Evolutionary conservation across 1,140 invertebrate genomes (phyloP).

Genomic region (Pogonomyrmex barbatus): DNA sequence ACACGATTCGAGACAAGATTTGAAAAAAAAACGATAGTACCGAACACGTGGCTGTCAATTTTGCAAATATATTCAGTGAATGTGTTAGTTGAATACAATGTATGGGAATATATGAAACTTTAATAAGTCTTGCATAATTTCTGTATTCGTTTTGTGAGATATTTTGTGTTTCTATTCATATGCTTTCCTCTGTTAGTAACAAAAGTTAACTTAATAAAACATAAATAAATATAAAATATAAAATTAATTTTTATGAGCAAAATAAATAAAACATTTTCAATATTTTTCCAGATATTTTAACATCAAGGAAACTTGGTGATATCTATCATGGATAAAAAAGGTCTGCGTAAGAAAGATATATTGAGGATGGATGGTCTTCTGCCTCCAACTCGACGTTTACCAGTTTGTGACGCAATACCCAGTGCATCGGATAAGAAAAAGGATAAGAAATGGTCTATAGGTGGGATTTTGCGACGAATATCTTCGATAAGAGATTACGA

Average conservation of each 20-base stretch:
- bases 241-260: neutral
- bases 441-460: conserved; percentile 72
- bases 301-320: neutral
- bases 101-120: conserved; percentile 19
- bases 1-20: neutral
- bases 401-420: conserved; percentile 60
- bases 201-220: neutral
- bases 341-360: conserved; percentile 67
- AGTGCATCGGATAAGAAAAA: conserved; percentile 65
- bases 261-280: neutral
- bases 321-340: conserved; percentile 66
- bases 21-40: neutral
- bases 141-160: neutral
- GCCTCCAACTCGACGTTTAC: conserved; percentile 68
- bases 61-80: conserved; percentile 15
- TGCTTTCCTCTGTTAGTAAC: neutral
- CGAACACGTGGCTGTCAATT: neutral
- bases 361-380: conserved; percentile 72
- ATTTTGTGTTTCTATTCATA: neutral
- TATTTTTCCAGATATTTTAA: conserved; percentile 52
- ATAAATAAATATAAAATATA: too few species aligned
- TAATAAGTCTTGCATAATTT: neutral
- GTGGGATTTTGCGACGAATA: conserved; percentile 70
- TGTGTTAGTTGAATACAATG: neutral
- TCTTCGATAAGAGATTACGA: conserved; percentile 70